Base-by-base conservation (phyloP, 2,113 vertebrate genomes). In the Taurulus bubalis region DNA sequence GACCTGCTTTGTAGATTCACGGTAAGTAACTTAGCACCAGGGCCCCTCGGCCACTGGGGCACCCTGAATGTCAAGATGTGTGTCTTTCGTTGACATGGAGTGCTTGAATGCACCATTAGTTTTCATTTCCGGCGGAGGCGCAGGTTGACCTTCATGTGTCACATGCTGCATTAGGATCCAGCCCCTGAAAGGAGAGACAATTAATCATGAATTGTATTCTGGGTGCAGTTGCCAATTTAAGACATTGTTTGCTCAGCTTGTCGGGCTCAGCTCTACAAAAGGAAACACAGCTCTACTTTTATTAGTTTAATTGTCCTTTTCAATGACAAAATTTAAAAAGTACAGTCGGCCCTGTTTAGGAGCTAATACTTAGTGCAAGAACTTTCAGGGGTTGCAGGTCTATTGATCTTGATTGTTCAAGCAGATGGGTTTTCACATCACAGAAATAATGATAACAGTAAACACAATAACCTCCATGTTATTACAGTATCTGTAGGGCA, bases 361-460 rank as follows among this genome's bases (percentile, higher is more conserved):
- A 68, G 20, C 4, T 20, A 8, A 38, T 24, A 53, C 24, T 32
- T 15, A 59, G 40, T 30, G 47, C n/a, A 75, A 32, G 18, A 58
- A 16, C 36, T 58, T 72, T 26, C 6, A 32, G 47, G 4, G 36
- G 38, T 58, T 63, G 42, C n/a, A 42, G 18, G 65, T 42, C 24
- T 63, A 45, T 66, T 28, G 26, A 32, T 51, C 76, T 18, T 69
- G 67, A 76, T 81, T 30, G 77, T 15, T 65, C 59, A 68, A 26
- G 47, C 56, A 73, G 45, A 77, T 56, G 71, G 58, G 28, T 18
- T 45, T 38, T 67, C 64, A 47, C 53, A 26, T 36, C 28, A 34
- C 16, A 75, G 28, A 15, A 65, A 22, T 2, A 12, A 45, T 42
- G 51, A 64, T 8, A 45, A 5, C 18, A 16, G 56, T 5, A 67